A percentile compares a stretch with the other conserved stretches of the same genome.
These are phyloP conservation scores for Silvanus unidentatus DNA, from an alignment of 2,888 invertebrate species.

Conservation along the genomic window DNA sequence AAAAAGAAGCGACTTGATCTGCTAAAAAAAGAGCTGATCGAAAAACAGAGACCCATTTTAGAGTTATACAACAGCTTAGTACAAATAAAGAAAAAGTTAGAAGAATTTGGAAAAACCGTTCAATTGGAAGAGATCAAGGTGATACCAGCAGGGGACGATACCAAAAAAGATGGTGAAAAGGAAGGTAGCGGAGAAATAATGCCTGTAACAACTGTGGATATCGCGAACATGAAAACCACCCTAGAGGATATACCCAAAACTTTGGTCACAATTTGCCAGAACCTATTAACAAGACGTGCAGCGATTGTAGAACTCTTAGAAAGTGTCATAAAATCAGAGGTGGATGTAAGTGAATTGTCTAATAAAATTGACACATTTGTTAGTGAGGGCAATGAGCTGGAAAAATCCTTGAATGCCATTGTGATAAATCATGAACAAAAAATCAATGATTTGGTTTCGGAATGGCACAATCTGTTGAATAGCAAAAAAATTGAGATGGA, in stretches of 20 bases:
- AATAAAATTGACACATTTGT: slow-evolving; percentile 27
- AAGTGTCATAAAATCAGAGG: slow-evolving; percentile 28
- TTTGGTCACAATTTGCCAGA: slow-evolving; percentile 35
- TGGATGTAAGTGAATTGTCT: slow-evolving; percentile 26
- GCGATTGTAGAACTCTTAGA: slow-evolving; percentile 34
- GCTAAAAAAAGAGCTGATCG: slow-evolving; percentile 36
- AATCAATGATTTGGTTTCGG: slow-evolving; percentile 29
- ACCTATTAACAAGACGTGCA: slow-evolving; percentile 31
- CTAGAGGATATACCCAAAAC: slow-evolving; percentile 37
- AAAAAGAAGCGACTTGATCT: slow-evolving; percentile 37
- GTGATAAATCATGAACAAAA: slow-evolving; percentile 30
- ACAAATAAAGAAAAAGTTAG: slow-evolving; percentile 37
- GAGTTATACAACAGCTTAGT: slow-evolving; percentile 38
- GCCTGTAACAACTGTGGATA: slow-evolving; percentile 16
- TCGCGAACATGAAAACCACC: slow-evolving; percentile 33
- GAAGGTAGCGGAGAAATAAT: slow-evolving; percentile 20
- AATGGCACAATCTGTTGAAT: slow-evolving; percentile 29
- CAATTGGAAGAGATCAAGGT: slow-evolving; percentile 34
- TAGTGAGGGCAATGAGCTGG: slow-evolving; percentile 30
- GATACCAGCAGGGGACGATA: slow-evolving; percentile 16
- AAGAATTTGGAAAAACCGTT: slow-evolving; percentile 36
- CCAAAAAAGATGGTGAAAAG: slow-evolving; percentile 8
- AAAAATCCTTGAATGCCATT: slow-evolving; percentile 31
- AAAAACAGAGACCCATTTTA: slow-evolving; percentile 38
- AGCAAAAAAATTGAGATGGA: slow-evolving; percentile 18